A percentile compares a stretch with the other conserved stretches of the same genome.
These are phyloP conservation scores for Battus philenor DNA, from an alignment of 1,140 invertebrate species.

Conservation along the genomic window DNA sequence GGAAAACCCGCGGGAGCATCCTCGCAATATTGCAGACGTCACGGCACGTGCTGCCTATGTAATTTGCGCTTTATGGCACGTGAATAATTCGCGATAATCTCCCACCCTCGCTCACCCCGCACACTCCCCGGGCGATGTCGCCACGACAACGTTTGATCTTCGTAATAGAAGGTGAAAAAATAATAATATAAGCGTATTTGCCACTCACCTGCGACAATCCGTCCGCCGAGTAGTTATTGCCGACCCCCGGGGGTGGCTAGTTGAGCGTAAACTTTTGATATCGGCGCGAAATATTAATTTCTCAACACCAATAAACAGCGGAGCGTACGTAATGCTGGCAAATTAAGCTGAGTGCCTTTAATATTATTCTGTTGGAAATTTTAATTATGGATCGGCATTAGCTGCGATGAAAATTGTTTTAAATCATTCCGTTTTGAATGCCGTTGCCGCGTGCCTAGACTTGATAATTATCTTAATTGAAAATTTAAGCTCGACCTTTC, in stretches of 20 bases:
- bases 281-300: slow-evolving; percentile 74
- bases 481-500: slow-evolving; percentile 16
- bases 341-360: slow-evolving; percentile 72
- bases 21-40: slow-evolving; percentile 49
- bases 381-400: slow-evolving; percentile 60
- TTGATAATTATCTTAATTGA: slow-evolving; percentile 17
- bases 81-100: slow-evolving; percentile 69
- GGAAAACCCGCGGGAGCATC: slow-evolving; percentile 36
- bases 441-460: slow-evolving; percentile 21
- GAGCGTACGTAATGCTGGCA: slow-evolving; percentile 66
- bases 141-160: slow-evolving; percentile 67
- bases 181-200: slow-evolving; percentile 71
- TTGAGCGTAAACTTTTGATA: slow-evolving; percentile 74
- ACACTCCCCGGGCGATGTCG: slow-evolving; percentile 31
- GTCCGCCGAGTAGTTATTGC: slow-evolving; percentile 61
- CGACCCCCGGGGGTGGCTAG: slow-evolving; percentile 61
- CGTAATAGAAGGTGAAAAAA: slow-evolving; percentile 55
- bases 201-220: slow-evolving; percentile 65
- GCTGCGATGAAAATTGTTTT: slow-evolving; percentile 43
- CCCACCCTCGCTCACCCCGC: slow-evolving; percentile 18
- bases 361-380: slow-evolving; percentile 66
- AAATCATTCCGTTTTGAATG: slow-evolving; percentile 41
- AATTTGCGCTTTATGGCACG: slow-evolving; percentile 73
- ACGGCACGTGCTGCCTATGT: slow-evolving; percentile 55
- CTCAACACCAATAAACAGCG: slow-evolving; percentile 65